Evolutionary conservation across 2,888 invertebrate genomes (phyloP), one percentile per base, ranked within the genome.

Genomic region (Agriopis leucophaearia): DNA sequence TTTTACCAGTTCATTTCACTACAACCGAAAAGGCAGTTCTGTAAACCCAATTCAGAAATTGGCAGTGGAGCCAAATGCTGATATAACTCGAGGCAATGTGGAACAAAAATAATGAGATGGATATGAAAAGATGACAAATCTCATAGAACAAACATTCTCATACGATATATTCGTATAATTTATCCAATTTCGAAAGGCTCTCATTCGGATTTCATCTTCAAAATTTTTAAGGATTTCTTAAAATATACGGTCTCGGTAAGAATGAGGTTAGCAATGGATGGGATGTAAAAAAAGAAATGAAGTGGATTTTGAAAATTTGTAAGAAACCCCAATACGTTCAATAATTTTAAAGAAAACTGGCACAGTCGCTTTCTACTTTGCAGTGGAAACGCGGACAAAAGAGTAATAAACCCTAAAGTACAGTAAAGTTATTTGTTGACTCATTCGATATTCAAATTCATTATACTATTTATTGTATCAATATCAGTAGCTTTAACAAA

Each of bases 111-210:
- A 64, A 64, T 64, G 58, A 54, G 60, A 60, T 42, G 58, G 9
- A 60, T 55, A 65, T 55, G 65, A 54, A 59, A 60, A 52, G 59
- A 65, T 65, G 60, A 60, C 65, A 60, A 42, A 54, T 65, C 48
- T 48, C 27, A 35, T 6, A 27, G 54, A 60, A 60, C 47, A 59
- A 65, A 60, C 55, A 60, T 52, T 38, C 35, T 16, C 36, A 48
- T 42, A n/a, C n/a, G n/a, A n/a, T n/a, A 44, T 47, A 47, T 36
- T 40, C 40, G 42, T 38, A 47, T 59, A 40, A 59, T 50, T 59
- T 40, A n/a, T 35, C 40, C n/a, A 47, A 54, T 64, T 40, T 38
- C 36, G 15, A 57, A 27, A 9, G 18, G 45, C 15, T 57, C 18
- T 47, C 38, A 27, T 63, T 8, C 38, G 48, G 12, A 56, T 55